Evolutionary conservation across 2,113 vertebrate species (phyloP), one percentile per base, ranked within the genome.

Genomic region (Oreochromis aureus): DNA sequence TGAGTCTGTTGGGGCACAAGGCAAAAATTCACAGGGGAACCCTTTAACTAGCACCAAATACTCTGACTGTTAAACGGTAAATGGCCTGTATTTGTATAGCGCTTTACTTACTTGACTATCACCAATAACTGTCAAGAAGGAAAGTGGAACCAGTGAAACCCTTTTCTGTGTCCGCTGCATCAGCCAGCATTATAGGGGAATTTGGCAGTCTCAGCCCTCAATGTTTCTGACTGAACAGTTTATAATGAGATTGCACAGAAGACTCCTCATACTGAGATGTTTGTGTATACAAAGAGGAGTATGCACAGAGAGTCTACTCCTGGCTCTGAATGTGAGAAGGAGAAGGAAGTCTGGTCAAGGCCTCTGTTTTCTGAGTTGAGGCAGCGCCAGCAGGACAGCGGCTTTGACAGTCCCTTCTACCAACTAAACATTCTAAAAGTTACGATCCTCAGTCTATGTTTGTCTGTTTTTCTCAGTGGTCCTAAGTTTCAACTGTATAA

Each of bases 331-430:
- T 92, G 80, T 5, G 82, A 90, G 55, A 63, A n/a, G 18, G 79
- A 84, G 66, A 73, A 39, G 4, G 73, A 69, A 5, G 54, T 46
- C 9, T 73, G 69, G 73, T 76, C 88, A 18, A 92, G 92, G 78
- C 93, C 83, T 71, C 79, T 91, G 39, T 96, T 96, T 81, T 95
- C 95, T 2, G 92, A 96, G 89, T 48, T 93, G 41, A 92, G 92
- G 19, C 89, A 89, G 16, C 86, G 81, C 56, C 97, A 96, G 27
- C 97, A 97, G 93, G 97, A 98, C 92, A 98, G 97, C 79, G 96
- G 95, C 73, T 98, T 98, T 85, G 96, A 96, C 88, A 97, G 97
- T 90, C 96, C 96, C 0, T 58, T 97, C 78, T 89, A 83, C 41
- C 84, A 88, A 51, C 93, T 91, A 3, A 92, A 94, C 80, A 2